phyloP scores from a whole-genome alignment of 2,888 invertebrate genomes.

The Zygothrica quintamaculata region DNA sequence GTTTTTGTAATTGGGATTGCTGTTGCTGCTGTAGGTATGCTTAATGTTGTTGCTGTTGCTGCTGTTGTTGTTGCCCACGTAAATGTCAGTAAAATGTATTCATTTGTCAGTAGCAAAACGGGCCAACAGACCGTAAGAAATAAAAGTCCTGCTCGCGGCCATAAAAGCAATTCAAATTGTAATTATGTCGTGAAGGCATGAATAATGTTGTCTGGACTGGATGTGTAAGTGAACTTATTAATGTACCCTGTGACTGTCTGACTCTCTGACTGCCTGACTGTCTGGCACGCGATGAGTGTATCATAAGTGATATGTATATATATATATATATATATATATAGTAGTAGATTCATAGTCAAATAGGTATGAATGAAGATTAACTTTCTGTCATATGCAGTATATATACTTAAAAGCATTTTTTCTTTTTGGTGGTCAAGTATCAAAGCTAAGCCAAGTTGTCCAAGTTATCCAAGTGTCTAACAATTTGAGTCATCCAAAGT shows the following conservation, averaged over 20 bases:
- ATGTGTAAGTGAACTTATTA: slow-evolving; percentile 76
- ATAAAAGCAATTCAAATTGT: slow-evolving; percentile 77
- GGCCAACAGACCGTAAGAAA: slow-evolving; percentile 40
- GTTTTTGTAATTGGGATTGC: slow-evolving; percentile 11
- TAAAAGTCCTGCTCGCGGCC: slow-evolving; percentile 52
- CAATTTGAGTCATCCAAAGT: slow-evolving; percentile 29
- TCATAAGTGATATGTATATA: slow-evolving; percentile 40
- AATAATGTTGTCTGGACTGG: slow-evolving; percentile 72
- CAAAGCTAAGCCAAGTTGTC: too few species aligned
- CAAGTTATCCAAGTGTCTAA: slow-evolving; percentile 33
- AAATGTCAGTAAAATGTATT: slow-evolving; percentile 74
- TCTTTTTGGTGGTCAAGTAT: slow-evolving; percentile 37
- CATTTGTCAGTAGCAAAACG: slow-evolving; percentile 70
- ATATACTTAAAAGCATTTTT: neutral
- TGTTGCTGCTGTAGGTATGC: slow-evolving; percentile 4
- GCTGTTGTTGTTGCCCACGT: slow-evolving; percentile 51
- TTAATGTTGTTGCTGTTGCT: slow-evolving; percentile 15
- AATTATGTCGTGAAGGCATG: slow-evolving; percentile 74
- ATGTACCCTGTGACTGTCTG: slow-evolving; percentile 50
- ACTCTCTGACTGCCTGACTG: slow-evolving; percentile 47
- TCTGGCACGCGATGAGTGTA: slow-evolving; percentile 55
- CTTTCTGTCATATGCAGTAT: slow-evolving; percentile 54
- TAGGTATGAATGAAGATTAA: slow-evolving; percentile 29
- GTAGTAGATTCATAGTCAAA: slow-evolving; percentile 34
- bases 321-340: too few species aligned